These are phyloP conservation scores for Gambusia yucatana DNA, from an alignment of 2,797 vertebrate species.

Conservation along the genomic window DNA sequence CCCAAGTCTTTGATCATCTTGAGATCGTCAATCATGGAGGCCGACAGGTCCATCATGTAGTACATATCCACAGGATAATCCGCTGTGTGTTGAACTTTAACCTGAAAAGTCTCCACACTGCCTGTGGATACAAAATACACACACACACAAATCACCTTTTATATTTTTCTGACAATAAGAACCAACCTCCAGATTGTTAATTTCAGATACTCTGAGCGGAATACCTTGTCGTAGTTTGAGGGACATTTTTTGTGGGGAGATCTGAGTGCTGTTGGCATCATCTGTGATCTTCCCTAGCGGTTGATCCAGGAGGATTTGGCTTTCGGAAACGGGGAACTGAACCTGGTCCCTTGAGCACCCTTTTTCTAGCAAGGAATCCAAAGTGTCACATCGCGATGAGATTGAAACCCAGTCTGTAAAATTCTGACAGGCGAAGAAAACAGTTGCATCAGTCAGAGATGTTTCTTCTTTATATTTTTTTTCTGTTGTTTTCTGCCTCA, in stretches of 20 bases:
- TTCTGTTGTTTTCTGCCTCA: neutral
- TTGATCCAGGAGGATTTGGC: conserved; percentile 81
- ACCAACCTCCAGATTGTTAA: neutral
- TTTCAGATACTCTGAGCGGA: neutral
- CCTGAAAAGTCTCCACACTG: conserved; percentile 88
- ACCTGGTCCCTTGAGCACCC: conserved; percentile 85
- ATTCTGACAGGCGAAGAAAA: conserved; percentile 82
- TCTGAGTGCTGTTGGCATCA: conserved; percentile 85
- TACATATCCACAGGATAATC: conserved; percentile 98
- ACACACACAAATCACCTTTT: neutral
- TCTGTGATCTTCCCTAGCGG: conserved; percentile 82
- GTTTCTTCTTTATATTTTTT: neutral
- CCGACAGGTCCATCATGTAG: conserved; percentile 99
- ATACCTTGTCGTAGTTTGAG: conserved; percentile 90
- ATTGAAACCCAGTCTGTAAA: conserved; percentile 87
- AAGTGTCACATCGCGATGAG: conserved; percentile 87
- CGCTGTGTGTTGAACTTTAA: conserved; percentile 91
- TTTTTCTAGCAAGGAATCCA: conserved; percentile 83
- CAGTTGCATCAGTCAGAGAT: neutral
- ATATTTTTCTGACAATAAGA: conserved; percentile 1
- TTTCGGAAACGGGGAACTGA: conserved; percentile 86
- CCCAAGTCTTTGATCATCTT: conserved; percentile 91
- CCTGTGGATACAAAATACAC: conserved; percentile 73
- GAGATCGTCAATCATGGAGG: conserved; percentile 95
- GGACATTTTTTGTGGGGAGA: conserved; percentile 90